phyloP scores from a whole-genome alignment of 2,113 vertebrate genomes.

The Otolemur garnettii region DNA sequence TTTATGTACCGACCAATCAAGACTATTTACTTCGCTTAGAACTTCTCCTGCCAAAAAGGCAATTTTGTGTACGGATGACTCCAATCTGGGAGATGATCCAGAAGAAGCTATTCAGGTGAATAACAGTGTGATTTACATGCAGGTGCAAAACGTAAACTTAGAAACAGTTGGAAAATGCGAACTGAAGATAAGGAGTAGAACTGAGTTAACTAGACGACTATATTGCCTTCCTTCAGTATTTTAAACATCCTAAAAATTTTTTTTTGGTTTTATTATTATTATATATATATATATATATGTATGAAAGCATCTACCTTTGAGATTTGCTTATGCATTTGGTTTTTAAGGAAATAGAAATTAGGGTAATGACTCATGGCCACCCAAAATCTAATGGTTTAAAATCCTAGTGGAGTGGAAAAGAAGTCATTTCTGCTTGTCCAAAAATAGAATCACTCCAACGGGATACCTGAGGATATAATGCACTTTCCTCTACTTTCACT shows the following conservation, averaged over 20 bases:
- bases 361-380: neutral
- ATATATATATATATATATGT: neutral
- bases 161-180: slow-evolving; percentile 64
- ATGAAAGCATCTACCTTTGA: neutral
- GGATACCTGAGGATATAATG: neutral
- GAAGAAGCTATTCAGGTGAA: slow-evolving; percentile 77
- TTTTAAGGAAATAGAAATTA: slow-evolving; percentile 25
- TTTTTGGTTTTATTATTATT: neutral
- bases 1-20: slow-evolving; percentile 74
- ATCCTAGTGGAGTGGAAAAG: neutral
- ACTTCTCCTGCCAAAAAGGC: slow-evolving; percentile 72
- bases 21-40: slow-evolving; percentile 71
- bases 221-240: neutral
- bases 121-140: slow-evolving; percentile 74
- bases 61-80: slow-evolving; percentile 75
- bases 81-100: slow-evolving; percentile 74
- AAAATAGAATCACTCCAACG: neutral
- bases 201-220: slow-evolving; percentile 41
- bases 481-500: neutral
- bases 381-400: slow-evolving; percentile 2
- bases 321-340: neutral
- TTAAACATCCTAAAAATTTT: neutral
- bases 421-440: neutral
- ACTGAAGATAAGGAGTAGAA: slow-evolving; percentile 28
- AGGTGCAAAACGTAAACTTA: slow-evolving; percentile 74